phyloP scores from a whole-genome alignment of 1,140 invertebrate species.

The Drosophila orosa region DNA sequence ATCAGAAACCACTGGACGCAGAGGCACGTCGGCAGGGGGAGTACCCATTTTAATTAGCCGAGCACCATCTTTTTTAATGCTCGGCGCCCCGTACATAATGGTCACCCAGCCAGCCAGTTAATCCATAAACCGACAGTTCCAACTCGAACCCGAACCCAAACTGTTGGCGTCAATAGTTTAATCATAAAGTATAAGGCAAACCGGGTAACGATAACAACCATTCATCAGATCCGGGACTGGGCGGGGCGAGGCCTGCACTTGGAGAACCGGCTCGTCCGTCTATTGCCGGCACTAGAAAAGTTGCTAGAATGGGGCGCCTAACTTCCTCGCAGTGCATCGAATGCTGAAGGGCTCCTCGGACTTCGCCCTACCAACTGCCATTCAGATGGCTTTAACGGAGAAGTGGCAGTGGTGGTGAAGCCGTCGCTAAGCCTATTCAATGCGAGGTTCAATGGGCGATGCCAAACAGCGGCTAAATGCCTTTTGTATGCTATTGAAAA shows the following conservation, averaged over 20 bases:
- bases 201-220: slow-evolving; percentile 74
- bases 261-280: slow-evolving; percentile 16
- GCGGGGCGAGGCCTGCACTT: slow-evolving; percentile 10
- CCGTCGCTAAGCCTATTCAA: slow-evolving; percentile 66
- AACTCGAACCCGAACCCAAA: slow-evolving; percentile 8
- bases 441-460: slow-evolving; percentile 68
- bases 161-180: slow-evolving; percentile 71
- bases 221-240: slow-evolving; percentile 35
- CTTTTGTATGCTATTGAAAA: slow-evolving; percentile 71
- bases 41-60: slow-evolving; percentile 72
- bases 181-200: slow-evolving; percentile 71
- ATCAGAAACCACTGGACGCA: slow-evolving; percentile 16
- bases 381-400: slow-evolving; percentile 20
- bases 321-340: slow-evolving; percentile 21
- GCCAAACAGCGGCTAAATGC: slow-evolving; percentile 79
- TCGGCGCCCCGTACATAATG: slow-evolving; percentile 60
- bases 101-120: slow-evolving; percentile 42
- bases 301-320: no score
- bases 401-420: slow-evolving; percentile 14
- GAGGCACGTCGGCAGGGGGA: slow-evolving; percentile 9
- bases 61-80: slow-evolving; percentile 58
- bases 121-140: slow-evolving; percentile 39
- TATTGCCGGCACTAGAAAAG: not conserved
- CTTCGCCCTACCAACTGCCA: slow-evolving; percentile 9
- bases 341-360: slow-evolving; percentile 8